Base-by-base conservation (phyloP, 2,113 vertebrate genomes). In the Phaethon lepturus region DNA sequence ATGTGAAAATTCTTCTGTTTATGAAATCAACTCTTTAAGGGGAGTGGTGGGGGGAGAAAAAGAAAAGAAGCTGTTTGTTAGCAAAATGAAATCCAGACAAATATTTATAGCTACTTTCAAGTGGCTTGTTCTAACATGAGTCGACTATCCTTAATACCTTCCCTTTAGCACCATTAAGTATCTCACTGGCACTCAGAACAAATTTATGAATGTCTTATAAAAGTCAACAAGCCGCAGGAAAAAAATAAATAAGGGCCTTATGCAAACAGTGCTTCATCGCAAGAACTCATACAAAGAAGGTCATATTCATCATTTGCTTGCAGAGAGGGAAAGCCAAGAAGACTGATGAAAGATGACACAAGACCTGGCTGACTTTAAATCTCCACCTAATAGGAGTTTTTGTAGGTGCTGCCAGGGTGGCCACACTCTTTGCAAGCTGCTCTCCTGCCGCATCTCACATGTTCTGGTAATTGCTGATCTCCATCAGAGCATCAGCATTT, bases 1-100 rank as follows among this genome's bases (percentile, higher is more conserved):
- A 98, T 97, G 97, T 98, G 96, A 98, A 98, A 97, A 97, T 97
- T 96, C 69, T 96, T 95, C 95, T 98, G 96, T 98, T 98, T 98
- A 97, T 97, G 93, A 97, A 98, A 98, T 98, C 94, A 97, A 92
- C 94, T 97, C 96, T 96, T 95, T 59, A 75, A 88, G 86, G 91
- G 82, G 88, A 68, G 47, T 38, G 2, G 3, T 18, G 87, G 63
- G 60, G 90, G 53, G 79, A 38, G 86, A 47, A 53, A 79, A 80
- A 86, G 85, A 89, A 77, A 95, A 89, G 77, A 95, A 83, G 95
- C 92, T 85, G 31, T 98, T 97, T 98, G 96, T 97, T 97, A 96
- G 96, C 91, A 93, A 92, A 96, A 96, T 29, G 81, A 86, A 98
- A 93, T 92, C 96, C 97, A 98, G 98, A 97, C 97, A 97, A 98